A percentile compares a stretch with the other conserved stretches of the same genome.
These are phyloP conservation scores for Temnothorax ravouxi DNA, from an alignment of 2,888 invertebrate species.

Conservation along the genomic window DNA sequence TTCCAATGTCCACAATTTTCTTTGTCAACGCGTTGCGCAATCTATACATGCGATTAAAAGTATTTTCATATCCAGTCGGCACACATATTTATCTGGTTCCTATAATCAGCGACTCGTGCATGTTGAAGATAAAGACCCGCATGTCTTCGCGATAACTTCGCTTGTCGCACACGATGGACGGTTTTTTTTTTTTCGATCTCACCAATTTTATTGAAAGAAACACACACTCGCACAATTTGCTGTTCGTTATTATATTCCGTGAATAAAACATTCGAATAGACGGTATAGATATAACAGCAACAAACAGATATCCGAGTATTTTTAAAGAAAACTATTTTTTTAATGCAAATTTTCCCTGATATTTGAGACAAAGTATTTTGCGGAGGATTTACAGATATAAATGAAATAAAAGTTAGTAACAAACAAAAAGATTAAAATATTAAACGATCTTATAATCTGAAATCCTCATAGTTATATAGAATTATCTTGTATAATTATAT, in stretches of 20 bases:
- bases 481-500: neutral
- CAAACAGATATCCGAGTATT: neutral
- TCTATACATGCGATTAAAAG: slow-evolving; percentile 24
- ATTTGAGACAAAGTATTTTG: slow-evolving; percentile 4
- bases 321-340: neutral
- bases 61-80: slow-evolving; percentile 28
- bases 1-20: neutral
- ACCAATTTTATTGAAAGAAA: slow-evolving; percentile 12
- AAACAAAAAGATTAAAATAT: neutral
- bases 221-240: neutral
- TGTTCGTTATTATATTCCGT: slow-evolving; percentile 15
- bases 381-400: neutral
- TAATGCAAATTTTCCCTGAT: neutral
- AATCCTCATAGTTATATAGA: neutral
- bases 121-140: slow-evolving; percentile 30
- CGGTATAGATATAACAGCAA: neutral
- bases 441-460: neutral
- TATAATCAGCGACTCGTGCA: slow-evolving; percentile 30
- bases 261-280: neutral
- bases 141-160: slow-evolving; percentile 35
- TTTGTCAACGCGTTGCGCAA: slow-evolving; percentile 14
- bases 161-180: neutral
- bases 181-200: neutral
- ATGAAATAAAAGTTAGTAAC: neutral
- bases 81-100: slow-evolving; percentile 35